Evolutionary conservation across 2,888 invertebrate genomes (phyloP), one percentile per base, ranked within the genome.

Genomic region (Conchocele bisecta): DNA sequence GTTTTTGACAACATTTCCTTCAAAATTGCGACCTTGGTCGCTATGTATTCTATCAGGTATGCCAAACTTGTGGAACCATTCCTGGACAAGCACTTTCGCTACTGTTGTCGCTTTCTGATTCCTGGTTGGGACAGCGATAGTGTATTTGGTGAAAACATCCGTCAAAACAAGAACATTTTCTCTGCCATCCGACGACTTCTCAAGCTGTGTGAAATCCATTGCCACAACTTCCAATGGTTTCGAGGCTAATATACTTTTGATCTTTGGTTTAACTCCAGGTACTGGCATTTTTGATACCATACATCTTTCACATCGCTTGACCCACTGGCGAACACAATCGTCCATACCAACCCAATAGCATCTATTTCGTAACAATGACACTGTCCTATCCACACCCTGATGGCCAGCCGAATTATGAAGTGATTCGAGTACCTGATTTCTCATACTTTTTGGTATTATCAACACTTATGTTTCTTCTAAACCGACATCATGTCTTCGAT

Each of bases 81-180:
- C 72, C 46, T 71, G 42, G 3, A 67, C 63, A 5, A 77, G 42
- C 11, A 59, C 58, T 28, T 66, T 67, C 11, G 71, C 75, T 1
- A 72, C 71, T 31, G 74, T 78, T 7, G 31, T 42, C 6, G 77
- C 77, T 28, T 64, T 69, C 22, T 80, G 75, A 50, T 77, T 57
- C 26, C 46, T 65, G 6, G 70, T 66, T 6, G 72, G 54, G 20
- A 69, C 37, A 6, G 69, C 73, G 48, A 57, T 54, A 0, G 73
- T 69, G 46, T 56, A 70, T 37, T 79, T 73, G 7, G 70, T 59
- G 28, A 72, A 76, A 6, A 71, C 67, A 29, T 75, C 78, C 0
- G 78, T 68, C 33, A 79, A 61, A n/a, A 79, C 68, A 11, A 77
- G 46, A 6, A 77, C 77, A 56, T 77, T 70, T 22, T 79, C 76